Percentiles rank a stretch among this genome's conserved stretches.
phyloP scores from a whole-genome alignment of 1,140 invertebrate genomes.

The Papilio polyxenes region DNA sequence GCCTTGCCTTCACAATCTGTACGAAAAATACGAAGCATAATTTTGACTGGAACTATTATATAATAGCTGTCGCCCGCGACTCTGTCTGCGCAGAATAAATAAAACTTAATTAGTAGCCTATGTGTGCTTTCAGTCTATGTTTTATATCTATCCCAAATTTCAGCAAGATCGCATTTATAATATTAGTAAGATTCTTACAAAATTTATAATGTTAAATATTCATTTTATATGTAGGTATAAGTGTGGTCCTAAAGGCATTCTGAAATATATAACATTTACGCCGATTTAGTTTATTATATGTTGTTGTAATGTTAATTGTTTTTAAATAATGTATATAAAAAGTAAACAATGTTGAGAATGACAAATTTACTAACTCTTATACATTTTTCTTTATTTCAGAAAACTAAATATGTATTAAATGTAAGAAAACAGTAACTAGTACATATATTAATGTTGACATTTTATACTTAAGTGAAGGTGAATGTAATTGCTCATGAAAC shows the following conservation, averaged over 20 bases:
- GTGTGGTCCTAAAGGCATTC: too few relatives aligned
- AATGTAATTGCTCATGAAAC: slow-evolving; percentile 15
- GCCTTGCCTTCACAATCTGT: not conserved
- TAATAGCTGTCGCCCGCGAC: not conserved
- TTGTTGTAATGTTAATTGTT: not conserved
- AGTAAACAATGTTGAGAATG: slow-evolving; percentile 5
- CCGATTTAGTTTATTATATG: too few relatives aligned
- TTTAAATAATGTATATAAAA: not conserved
- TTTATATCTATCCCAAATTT: too few relatives aligned
- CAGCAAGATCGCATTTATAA: too few relatives aligned
- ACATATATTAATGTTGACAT: slow-evolving; percentile 9
- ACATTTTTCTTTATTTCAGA: not conserved
- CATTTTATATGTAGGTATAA: too few relatives aligned
- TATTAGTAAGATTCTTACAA: too few relatives aligned
- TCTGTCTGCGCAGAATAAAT: too few relatives aligned
- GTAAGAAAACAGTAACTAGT: not conserved
- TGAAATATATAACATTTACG: not conserved
- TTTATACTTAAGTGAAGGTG: slow-evolving; percentile 15
- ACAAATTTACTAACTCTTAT: not conserved
- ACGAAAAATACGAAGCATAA: slow-evolving; percentile 1
- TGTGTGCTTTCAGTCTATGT: too few relatives aligned
- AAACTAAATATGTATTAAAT: not conserved
- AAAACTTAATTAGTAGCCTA: too few relatives aligned
- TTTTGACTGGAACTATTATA: not conserved
- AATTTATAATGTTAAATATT: too few relatives aligned